Conservation (phyloP, 2,888 invertebrate genomes). For the Cryptophagus acutangulus region DNA sequence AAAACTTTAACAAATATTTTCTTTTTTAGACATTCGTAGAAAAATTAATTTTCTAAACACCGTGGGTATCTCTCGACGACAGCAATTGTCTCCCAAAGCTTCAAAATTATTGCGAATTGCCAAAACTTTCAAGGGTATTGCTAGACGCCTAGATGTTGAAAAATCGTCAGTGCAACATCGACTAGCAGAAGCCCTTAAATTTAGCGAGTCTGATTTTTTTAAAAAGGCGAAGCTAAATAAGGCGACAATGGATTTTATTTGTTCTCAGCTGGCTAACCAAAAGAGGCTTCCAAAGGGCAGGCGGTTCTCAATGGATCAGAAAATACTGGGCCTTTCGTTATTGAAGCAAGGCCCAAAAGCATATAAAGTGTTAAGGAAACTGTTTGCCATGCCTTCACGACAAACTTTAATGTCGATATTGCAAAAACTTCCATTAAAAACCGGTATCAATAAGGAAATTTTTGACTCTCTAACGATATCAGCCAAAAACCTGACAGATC, state of each 20-base stretch:
- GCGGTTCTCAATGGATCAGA: constrained; percentile 11
- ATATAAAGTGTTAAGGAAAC: constrained; percentile 10
- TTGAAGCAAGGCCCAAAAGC: constrained; percentile 7
- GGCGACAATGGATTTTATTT: not conserved
- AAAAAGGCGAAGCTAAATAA: not conserved
- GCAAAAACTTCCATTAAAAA: not conserved
- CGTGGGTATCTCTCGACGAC: not conserved
- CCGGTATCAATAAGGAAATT: constrained; percentile 1
- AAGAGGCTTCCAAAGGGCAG: constrained; percentile 8
- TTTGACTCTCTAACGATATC: not conserved
- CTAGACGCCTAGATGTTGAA: constrained; percentile 1
- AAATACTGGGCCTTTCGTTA: constrained; percentile 11
- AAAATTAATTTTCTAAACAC: too few relatives aligned
- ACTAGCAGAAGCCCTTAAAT: not conserved
- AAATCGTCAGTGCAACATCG: not conserved
- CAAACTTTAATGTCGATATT: constrained; percentile 10
- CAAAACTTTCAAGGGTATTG: constrained; percentile 1
- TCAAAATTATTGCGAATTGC: not conserved
- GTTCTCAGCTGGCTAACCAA: not conserved
- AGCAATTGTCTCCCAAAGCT: constrained; percentile 2
- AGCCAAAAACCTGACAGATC: not conserved
- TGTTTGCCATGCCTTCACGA: constrained; percentile 13
- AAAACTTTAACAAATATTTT: too few relatives aligned
- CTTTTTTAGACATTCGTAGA: too few relatives aligned
- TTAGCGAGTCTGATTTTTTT: constrained; percentile 1